Evolutionary conservation across 1,140 invertebrate species (phyloP), one percentile per base, ranked within the genome.

Genomic region (Aplysia californica): DNA sequence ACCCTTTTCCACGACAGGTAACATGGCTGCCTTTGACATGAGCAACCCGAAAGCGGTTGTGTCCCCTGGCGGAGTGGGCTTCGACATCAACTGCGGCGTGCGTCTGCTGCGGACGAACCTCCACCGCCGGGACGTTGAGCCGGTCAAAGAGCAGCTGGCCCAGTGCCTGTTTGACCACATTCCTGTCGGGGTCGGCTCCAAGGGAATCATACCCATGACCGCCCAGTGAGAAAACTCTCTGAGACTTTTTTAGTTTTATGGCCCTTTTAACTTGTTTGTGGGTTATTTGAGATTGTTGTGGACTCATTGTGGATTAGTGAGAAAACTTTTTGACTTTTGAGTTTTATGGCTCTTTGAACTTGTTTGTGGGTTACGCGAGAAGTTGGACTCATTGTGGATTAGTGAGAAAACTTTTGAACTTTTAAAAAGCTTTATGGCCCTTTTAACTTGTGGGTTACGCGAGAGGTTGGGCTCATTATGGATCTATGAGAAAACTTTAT

Each of bases 81-180:
- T 99, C 91, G 98, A 99, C 91, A 99, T 99, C 56, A 99, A 99
- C 88, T 99, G 98, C 92, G 98, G 98, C 41, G 98, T 99, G 6
- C 92, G 98, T 66, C 91, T 99, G 66, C 90, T 99, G 21, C 92
- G 98, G 83, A 99, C 98, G 21, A 99, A 99, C 92, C 92, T 99
- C 21, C 94, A 92, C 87, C 96, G 98, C 89, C 95, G 96, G 89
- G 98, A 99, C 92, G 95, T 99, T 29, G 89, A 92, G 68, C 98
- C 98, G 29, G 92, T 99, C 0, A 99, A 99, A 93, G 98, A 99
- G 91, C 95, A 98, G 92, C 88, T 99, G 72, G 95, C 98, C 0
- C 98, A 99, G 91, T 96, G 96, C 83, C 92, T 99, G 81, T 99
- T 99, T 92, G 98, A 99, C 92, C 98, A 99, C 85, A 99, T 99